Evolutionary conservation across 1,140 invertebrate genomes (phyloP).

Genomic region (Lepidurus arcticus): DNA sequence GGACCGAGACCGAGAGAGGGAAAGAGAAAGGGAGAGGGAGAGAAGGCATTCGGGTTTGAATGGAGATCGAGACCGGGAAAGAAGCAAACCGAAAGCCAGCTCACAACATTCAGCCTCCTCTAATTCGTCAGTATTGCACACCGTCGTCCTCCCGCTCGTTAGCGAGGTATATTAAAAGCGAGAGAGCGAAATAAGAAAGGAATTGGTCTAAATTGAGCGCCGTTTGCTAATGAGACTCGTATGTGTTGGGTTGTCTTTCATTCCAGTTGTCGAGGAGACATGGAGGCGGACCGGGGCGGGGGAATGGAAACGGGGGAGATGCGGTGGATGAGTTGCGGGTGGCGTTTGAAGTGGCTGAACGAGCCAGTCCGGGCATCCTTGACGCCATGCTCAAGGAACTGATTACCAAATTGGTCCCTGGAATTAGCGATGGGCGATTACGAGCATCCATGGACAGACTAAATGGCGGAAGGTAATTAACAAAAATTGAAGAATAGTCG

Average conservation of each 20-base stretch:
- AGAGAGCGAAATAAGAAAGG: background rate
- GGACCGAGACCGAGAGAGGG: constrained; percentile 47
- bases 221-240: background rate
- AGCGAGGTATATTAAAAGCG: constrained; percentile 52
- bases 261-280: constrained; percentile 45
- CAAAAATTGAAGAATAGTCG: background rate
- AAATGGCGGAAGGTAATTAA: background rate
- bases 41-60: constrained; percentile 42
- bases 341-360: constrained; percentile 76
- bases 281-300: constrained; percentile 47
- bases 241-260: constrained; percentile 26
- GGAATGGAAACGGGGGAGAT: constrained; percentile 49
- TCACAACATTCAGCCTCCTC: constrained; percentile 29
- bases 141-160: constrained; percentile 60
- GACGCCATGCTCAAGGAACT: constrained; percentile 71
- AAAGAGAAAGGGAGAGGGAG: constrained; percentile 45
- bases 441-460: constrained; percentile 53
- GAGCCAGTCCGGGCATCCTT: constrained; percentile 70
- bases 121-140: constrained; percentile 39
- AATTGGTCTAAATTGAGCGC: background rate
- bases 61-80: constrained; percentile 42
- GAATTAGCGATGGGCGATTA: constrained; percentile 54
- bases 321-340: constrained; percentile 71
- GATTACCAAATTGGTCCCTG: constrained; percentile 62
- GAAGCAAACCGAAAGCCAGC: constrained; percentile 45